Evolutionary conservation across 2,888 invertebrate species (phyloP).

Genomic region (Matsumyia berberina): DNA sequence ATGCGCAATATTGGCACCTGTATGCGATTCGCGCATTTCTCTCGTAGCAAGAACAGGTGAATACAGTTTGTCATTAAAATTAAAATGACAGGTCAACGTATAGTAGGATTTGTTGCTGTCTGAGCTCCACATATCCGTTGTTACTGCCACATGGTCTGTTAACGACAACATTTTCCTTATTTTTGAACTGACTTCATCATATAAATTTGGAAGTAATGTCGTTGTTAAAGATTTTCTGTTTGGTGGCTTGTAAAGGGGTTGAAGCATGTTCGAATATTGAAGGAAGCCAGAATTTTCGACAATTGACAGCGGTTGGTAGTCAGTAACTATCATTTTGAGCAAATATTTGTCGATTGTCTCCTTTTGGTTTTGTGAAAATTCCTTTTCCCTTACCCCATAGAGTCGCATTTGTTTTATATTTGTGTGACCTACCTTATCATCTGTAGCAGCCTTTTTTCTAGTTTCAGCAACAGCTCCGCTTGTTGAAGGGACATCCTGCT

Average conservation of each 20-base stretch:
- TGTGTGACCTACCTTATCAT: too few species aligned
- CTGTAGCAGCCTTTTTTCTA: too few species aligned
- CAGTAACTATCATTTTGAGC: conserved; percentile 27
- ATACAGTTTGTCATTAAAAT: conserved; percentile 28
- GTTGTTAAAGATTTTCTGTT: conserved; percentile 31
- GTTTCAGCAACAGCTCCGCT: too few species aligned
- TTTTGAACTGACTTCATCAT: conserved; percentile 15
- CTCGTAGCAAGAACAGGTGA: conserved; percentile 22
- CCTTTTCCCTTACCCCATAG: too few species aligned
- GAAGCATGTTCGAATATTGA: conserved; percentile 21
- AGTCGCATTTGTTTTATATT: too few species aligned
- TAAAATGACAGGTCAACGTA: conserved; percentile 14
- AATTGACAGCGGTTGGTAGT: conserved; percentile 25
- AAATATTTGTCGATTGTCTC: conserved; percentile 15
- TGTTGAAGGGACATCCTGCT: too few species aligned
- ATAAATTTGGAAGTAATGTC: conserved; percentile 24
- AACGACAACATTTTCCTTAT: conserved; percentile 24
- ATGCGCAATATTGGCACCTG: conserved; percentile 7
- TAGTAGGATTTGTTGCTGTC: conserved; percentile 22
- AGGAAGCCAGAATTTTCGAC: conserved; percentile 24
- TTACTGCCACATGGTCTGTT: conserved; percentile 12
- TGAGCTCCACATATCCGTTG: conserved; percentile 21
- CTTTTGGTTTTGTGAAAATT: conserved; percentile 24
- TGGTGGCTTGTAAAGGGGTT: conserved; percentile 23
- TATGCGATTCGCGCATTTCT: conserved; percentile 20